Base-by-base conservation (phyloP, 2,113 vertebrate species). In the Chrysochloris asiatica region DNA sequence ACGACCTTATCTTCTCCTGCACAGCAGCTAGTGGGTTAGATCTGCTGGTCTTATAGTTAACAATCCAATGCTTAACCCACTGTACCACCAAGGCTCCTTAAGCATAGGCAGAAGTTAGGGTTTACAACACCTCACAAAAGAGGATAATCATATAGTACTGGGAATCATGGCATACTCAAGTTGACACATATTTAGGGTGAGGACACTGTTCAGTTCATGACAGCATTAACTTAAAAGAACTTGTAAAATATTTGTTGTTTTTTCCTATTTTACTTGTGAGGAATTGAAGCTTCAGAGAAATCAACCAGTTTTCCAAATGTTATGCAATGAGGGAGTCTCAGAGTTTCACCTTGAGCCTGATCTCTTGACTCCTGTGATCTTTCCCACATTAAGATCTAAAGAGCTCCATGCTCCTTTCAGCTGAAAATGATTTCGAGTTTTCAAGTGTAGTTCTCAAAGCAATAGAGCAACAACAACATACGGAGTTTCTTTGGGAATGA, bases 381-480 rank as follows among this genome's bases (percentile, higher is more conserved):
- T 91, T 33, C 47, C 59, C 28, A 71, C 16, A 7, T 48, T 86
- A 65, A 52, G 86, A 69, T 22, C 8, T 84, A 30, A 89, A 72
- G 33, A 28, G 61, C 24, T 65, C 45, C 36, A 22, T 59, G 45
- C 4, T 86, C 7, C 36, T 89, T 80, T 71, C 45, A 61, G n/a
- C 47, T 83, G 82, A 76, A 80, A 80, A 21, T 89, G 67, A 81
- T 86, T 87, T 72, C 38, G 65, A 8, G 9, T 86, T 94, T 95
- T 77, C n/a, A 22, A 43, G 17, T 71, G 45, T 88, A 43, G 17
- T 69, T 71, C 80, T 90, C 26, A 3, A 36, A 82, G 50, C 17
- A 24, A 21, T 52, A 69, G 80, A 33, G 30, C 47, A 90, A 12
- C 13, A 76, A 11, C 56, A 65, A 21, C 61, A 26, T 67, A 26